Evolutionary conservation across 2,797 vertebrate species (phyloP).

Genomic region (Anguilla pacifica): DNA sequence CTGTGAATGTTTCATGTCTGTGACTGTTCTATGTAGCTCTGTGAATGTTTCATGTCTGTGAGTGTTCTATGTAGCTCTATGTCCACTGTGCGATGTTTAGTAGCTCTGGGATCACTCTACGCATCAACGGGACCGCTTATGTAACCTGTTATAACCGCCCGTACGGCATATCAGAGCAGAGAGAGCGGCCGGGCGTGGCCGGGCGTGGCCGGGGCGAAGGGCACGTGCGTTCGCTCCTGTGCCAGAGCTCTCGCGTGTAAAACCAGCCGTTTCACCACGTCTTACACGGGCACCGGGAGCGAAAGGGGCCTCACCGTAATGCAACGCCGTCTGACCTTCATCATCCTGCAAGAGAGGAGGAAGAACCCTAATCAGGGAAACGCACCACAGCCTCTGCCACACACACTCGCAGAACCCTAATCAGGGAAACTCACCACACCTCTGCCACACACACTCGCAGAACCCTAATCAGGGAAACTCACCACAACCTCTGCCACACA

Average conservation of each 20-base stretch:
- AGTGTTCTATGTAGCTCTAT: too few relatives aligned
- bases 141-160: too few relatives aligned
- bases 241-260: background rate
- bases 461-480: too few relatives aligned
- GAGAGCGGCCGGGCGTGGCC: background rate
- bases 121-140: background rate
- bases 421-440: background rate
- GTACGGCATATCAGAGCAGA: background rate
- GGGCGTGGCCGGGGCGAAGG: too few relatives aligned
- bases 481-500: background rate
- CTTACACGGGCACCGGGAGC: background rate
- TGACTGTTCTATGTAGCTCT: too few relatives aligned
- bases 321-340: constrained; percentile 94
- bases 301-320: constrained; percentile 87
- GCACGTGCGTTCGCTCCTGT: background rate
- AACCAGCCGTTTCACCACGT: background rate
- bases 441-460: background rate
- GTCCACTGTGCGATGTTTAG: too few relatives aligned
- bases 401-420: background rate
- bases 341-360: constrained; percentile 80
- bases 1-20: too few relatives aligned
- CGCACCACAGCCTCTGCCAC: background rate
- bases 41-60: too few relatives aligned
- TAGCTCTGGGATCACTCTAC: background rate
- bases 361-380: too few relatives aligned